Base-by-base conservation (phyloP, 2,888 invertebrate species). In the Cryptosula pallasiana region DNA sequence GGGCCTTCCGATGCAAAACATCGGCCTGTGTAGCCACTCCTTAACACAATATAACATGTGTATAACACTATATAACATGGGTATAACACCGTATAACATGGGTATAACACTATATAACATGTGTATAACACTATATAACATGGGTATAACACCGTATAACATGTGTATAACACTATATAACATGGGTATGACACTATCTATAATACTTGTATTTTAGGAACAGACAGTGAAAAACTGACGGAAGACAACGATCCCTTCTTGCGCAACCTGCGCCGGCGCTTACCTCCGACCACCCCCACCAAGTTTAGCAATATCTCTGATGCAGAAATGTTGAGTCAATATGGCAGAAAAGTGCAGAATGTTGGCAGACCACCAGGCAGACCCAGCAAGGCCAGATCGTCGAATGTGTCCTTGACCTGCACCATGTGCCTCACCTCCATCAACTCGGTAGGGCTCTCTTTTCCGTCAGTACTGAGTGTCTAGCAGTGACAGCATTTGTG, bases 201-300 rank as follows among this genome's bases (percentile, higher is more conserved):
- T 45, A 13, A 45, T 5, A 13, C 20, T 45, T 45, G 45, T 20
- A 5, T 45, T 13, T 45, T 20, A 45, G 45, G 45, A 45, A 45
- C 45, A 13, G 27, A 63, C 9, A 63, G 34, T 63, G 63, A 63
- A 27, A 63, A 34, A 63, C 34, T 63, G 9, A 63, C 63, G 34
- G 63, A 63, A n/a, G 63, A 63, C 16, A 63, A 63, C 34, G 63
- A 63, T 27, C 63, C 63, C 5, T 63, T 63, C 32, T 27, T 63
- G n/a, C 29, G 34, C 9, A 63, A 63, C 32, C 20, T 63, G 63
- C 20, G 63, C 16, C 2, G 63, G 27, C 63, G 63, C 13, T 5
- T 63, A 25, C 63, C 63, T 2, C 63, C 63, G 27, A 63, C 29
- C 32, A 63, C 29, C 2, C 63, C 63, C 63, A 63, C 63, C 3